phyloP scores from a whole-genome alignment of 1,140 invertebrate species.

The Drosophila setifemur region DNA sequence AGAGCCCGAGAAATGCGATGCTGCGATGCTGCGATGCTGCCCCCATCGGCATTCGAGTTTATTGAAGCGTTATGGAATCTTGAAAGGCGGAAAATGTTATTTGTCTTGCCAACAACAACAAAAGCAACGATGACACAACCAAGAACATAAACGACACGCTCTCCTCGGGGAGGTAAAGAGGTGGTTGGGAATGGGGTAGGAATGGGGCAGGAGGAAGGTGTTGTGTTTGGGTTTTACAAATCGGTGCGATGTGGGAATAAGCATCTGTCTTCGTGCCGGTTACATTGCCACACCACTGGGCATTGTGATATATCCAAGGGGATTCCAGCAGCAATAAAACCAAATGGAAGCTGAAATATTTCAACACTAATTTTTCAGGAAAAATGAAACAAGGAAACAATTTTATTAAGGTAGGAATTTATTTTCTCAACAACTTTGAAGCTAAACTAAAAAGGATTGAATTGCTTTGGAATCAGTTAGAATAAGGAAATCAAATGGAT shows the following conservation, averaged over 20 bases:
- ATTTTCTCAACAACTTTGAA: too few species aligned
- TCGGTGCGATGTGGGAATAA: conserved; percentile 42
- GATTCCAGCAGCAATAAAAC: conserved; percentile 13
- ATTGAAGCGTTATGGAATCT: conserved; percentile 54
- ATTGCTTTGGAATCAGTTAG: too few species aligned
- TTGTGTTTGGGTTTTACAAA: conserved; percentile 54
- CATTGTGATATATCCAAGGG: conserved; percentile 12
- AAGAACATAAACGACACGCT: conserved; percentile 5
- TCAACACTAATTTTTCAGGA: background rate
- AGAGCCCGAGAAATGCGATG: conserved; percentile 17
- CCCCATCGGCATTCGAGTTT: conserved; percentile 25
- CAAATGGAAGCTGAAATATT: conserved; percentile 11
- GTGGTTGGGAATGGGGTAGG: too few species aligned
- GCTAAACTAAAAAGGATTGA: too few species aligned
- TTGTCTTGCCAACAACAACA: conserved; percentile 41
- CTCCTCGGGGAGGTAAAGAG: conserved; percentile 28
- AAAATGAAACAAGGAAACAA: background rate
- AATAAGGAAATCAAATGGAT: too few species aligned
- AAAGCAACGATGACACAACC: conserved; percentile 27
- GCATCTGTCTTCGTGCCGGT: conserved; percentile 31
- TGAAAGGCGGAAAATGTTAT: conserved; percentile 51
- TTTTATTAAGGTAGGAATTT: background rate
- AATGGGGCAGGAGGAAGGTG: too few species aligned
- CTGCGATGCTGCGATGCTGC: too few species aligned
- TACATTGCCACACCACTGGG: conserved; percentile 4